These are phyloP conservation scores for Phyllotreta cruciferae DNA, from an alignment of 2,888 invertebrate species.

Conservation along the genomic window DNA sequence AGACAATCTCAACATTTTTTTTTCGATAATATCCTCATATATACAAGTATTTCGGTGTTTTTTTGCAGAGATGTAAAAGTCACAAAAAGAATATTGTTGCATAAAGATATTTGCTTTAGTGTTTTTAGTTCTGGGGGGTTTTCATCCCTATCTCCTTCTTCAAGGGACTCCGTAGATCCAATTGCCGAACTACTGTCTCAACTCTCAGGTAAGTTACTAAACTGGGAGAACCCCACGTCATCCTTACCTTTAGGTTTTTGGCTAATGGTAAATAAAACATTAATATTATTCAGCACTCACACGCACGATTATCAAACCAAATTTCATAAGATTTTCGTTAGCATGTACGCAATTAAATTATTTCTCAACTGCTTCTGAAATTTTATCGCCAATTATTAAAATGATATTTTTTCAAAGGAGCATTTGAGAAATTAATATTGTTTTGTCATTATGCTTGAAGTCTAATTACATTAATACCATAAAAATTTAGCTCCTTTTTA, in stretches of 20 bases:
- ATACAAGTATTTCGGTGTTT: constrained; percentile 6
- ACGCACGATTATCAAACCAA: neutral
- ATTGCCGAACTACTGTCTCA: constrained; percentile 95
- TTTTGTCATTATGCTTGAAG: neutral
- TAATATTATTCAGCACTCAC: constrained; percentile 1
- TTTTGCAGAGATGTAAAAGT: constrained; percentile 13
- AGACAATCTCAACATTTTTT: constrained; percentile 1
- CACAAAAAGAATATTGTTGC: constrained; percentile 27
- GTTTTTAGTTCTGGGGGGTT: constrained; percentile 78
- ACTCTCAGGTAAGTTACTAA: constrained; percentile 70
- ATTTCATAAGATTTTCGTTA: no score
- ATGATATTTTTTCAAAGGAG: neutral
- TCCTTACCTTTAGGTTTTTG: constrained; percentile 2
- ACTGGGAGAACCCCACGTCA: constrained; percentile 2
- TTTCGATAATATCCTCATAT: constrained; percentile 6
- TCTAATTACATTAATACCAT: no score
- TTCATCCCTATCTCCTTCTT: constrained; percentile 85
- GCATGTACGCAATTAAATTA: no score
- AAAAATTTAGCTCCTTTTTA: no score
- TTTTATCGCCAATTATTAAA: neutral
- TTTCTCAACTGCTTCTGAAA: no score
- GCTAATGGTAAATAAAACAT: constrained; percentile 11
- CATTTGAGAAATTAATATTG: neutral
- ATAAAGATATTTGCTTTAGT: constrained; percentile 51
- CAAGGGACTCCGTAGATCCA: constrained; percentile 93